These are phyloP conservation scores for Neoitamus cyanurus DNA, from an alignment of 2,888 invertebrate species.

Conservation along the genomic window DNA sequence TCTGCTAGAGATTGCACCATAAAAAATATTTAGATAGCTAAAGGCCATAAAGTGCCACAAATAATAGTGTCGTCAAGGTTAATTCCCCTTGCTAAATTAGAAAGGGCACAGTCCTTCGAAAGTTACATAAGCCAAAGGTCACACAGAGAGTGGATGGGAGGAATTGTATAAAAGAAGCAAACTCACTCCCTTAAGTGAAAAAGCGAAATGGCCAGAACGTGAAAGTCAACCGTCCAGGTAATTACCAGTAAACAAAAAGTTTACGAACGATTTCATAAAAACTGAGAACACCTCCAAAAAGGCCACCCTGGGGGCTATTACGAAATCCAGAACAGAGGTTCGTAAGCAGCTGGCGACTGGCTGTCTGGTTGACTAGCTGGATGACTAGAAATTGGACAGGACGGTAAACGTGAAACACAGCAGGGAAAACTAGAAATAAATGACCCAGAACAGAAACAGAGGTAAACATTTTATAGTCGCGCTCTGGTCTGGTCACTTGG, in stretches of 20 bases:
- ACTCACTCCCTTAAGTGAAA: neutral
- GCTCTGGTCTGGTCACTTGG: neutral
- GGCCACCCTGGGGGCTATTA: constrained; percentile 11
- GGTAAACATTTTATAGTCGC: constrained; percentile 1
- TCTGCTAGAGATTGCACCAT: neutral
- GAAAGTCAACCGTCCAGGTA: constrained; percentile 11
- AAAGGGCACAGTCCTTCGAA: neutral
- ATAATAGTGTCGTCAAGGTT: neutral
- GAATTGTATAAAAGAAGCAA: neutral
- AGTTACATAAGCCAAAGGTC: neutral
- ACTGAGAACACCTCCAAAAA: neutral
- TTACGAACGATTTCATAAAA: constrained; percentile 23
- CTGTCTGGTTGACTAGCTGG: neutral
- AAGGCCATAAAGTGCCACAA: neutral
- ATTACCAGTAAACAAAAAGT: constrained; percentile 12
- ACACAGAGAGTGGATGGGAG: neutral
- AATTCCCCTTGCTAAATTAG: neutral
- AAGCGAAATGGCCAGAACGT: neutral
- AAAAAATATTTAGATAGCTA: neutral
- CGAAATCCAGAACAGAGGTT: neutral
- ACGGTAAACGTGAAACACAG: neutral
- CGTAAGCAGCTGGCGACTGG: neutral
- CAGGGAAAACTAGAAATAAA: neutral
- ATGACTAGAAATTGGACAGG: neutral
- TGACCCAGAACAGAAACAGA: neutral